Percentiles rank a stretch among this genome's conserved stretches.
These are phyloP conservation scores for Craseonycteris thonglongyai DNA, from an alignment of 2,113 vertebrate species.

Conservation along the genomic window DNA sequence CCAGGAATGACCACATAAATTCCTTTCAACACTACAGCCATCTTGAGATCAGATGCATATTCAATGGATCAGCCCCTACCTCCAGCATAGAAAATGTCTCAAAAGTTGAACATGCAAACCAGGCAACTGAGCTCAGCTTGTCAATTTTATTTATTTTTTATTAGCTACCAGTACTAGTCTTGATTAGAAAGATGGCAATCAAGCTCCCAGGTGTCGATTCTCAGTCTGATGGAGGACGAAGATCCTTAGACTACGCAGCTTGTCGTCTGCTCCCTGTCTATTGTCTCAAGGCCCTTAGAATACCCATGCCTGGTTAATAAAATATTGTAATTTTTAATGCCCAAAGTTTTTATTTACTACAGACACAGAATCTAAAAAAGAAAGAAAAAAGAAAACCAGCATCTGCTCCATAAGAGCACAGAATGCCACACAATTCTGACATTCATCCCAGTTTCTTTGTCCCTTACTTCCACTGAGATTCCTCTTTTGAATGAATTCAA, in stretches of 20 bases:
- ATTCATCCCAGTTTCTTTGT: neutral
- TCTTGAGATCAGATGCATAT: neutral
- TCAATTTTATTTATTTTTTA: neutral
- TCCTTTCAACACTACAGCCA: neutral
- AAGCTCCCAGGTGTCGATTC: fast-evolving
- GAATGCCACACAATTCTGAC: neutral
- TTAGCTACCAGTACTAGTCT: neutral
- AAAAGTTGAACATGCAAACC: neutral
- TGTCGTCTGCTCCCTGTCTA: neutral
- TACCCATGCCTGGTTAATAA: neutral
- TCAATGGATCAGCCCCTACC: neutral
- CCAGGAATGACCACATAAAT: neutral
- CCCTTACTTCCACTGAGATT: neutral
- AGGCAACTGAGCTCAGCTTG: neutral
- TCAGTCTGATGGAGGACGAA: neutral
- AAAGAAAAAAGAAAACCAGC: neutral
- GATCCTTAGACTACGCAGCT: neutral
- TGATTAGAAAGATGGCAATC: neutral
- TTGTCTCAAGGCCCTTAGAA: neutral
- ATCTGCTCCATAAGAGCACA: neutral
- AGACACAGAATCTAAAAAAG: neutral
- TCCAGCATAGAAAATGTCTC: neutral
- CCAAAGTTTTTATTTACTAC: neutral
- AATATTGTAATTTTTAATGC: neutral
- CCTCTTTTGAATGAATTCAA: neutral